These are phyloP conservation scores for Amia ocellicauda DNA, from an alignment of 2,113 vertebrate genomes.

Conservation along the genomic window DNA sequence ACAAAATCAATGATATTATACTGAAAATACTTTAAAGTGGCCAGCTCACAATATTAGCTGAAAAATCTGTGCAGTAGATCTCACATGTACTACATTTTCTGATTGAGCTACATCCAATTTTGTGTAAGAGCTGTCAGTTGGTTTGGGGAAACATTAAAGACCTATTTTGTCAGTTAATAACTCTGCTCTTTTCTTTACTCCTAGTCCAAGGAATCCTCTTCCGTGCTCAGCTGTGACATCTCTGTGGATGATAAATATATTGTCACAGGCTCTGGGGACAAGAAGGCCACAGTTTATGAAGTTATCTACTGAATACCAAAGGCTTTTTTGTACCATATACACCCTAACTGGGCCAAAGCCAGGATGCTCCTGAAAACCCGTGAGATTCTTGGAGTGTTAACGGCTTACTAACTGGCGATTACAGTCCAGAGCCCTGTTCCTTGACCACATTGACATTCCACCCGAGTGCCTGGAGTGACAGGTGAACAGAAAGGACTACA, in stretches of 20 bases:
- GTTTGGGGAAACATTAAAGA: too few species aligned
- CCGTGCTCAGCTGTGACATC: constrained; percentile 82
- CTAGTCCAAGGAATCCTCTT: constrained; percentile 79
- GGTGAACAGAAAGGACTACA: background rate
- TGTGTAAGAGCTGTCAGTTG: too few species aligned
- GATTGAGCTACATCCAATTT: too few species aligned
- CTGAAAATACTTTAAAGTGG: too few species aligned
- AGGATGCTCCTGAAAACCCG: constrained; percentile 54
- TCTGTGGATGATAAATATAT: constrained; percentile 83
- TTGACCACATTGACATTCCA: background rate
- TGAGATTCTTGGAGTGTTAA: constrained; percentile 60
- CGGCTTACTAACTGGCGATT: background rate
- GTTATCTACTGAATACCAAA: constrained; percentile 76
- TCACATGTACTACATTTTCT: too few species aligned
- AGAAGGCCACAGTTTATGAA: constrained; percentile 81
- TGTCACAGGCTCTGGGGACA: constrained; percentile 80
- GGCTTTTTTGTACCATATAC: constrained; percentile 49
- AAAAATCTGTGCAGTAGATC: too few species aligned
- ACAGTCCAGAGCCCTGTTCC: too few species aligned
- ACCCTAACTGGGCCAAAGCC: constrained; percentile 74
- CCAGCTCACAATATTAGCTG: too few species aligned
- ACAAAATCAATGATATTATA: too few species aligned
- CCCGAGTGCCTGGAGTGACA: background rate
- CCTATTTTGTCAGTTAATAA: too few species aligned
- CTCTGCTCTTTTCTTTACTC: constrained; percentile 31